phyloP scores from a whole-genome alignment of 2,888 invertebrate genomes.

The Eilema sororculum region DNA sequence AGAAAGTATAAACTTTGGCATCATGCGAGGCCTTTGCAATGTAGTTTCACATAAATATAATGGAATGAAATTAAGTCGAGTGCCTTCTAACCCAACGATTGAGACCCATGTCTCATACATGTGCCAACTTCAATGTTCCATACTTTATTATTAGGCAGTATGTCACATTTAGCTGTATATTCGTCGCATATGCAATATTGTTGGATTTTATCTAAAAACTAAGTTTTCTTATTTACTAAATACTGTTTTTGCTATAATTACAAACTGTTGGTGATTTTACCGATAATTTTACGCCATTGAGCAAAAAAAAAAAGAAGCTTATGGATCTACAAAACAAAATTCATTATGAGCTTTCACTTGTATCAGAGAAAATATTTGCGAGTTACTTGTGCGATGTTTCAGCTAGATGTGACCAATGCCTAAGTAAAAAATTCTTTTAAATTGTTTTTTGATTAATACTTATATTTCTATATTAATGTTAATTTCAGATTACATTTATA shows the following conservation, averaged over 20 bases:
- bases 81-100: conserved; percentile 43
- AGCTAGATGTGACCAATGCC: conserved; percentile 3
- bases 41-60: conserved; percentile 37
- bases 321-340: neutral
- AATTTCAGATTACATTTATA: conserved; percentile 11
- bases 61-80: conserved; percentile 35
- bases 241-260: too few relatives aligned
- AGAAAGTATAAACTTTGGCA: conserved; percentile 34
- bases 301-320: too few relatives aligned
- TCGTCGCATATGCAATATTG: neutral
- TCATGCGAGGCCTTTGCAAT: conserved; percentile 41
- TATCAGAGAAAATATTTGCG: too few relatives aligned
- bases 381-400: neutral
- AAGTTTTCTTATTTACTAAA: too few relatives aligned
- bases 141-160: conserved; percentile 16
- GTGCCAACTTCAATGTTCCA: conserved; percentile 42
- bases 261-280: too few relatives aligned
- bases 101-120: conserved; percentile 16
- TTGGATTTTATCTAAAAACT: too few relatives aligned
- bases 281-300: too few relatives aligned
- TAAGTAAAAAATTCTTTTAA: neutral
- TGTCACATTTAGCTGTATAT: neutral
- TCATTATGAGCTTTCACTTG: too few relatives aligned
- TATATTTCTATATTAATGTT: neutral
- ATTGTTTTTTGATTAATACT: neutral